These are phyloP conservation scores for Nylanderia fulva DNA, from an alignment of 1,140 invertebrate species.

Conservation along the genomic window DNA sequence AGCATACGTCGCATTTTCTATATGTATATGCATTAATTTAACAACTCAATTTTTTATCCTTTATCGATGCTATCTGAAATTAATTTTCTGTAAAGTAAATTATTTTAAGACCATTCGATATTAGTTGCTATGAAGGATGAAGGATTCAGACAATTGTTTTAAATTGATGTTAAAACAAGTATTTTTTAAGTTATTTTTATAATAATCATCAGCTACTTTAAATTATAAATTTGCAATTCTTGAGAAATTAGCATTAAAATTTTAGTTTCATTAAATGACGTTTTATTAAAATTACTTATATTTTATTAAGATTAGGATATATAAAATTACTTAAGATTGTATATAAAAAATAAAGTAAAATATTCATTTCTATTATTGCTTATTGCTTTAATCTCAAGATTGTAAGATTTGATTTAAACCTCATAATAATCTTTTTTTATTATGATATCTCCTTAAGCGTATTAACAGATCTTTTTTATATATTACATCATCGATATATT, in stretches of 20 bases:
- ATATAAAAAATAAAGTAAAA: neutral
- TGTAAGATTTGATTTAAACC: neutral
- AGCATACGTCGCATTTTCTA: neutral
- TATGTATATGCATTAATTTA: neutral
- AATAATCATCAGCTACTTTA: neutral
- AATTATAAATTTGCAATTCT: neutral
- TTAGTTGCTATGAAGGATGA: neutral
- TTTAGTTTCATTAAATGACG: neutral
- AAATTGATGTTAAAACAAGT: neutral
- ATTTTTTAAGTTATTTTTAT: neutral
- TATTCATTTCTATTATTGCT: neutral
- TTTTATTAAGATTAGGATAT: too few species aligned
- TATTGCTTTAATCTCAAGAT: neutral
- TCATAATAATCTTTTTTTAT: neutral
- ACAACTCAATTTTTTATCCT: neutral
- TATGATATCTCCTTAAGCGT: neutral
- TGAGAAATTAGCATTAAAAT: neutral
- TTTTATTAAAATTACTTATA: too few species aligned
- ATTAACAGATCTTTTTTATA: neutral
- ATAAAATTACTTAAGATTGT: neutral
- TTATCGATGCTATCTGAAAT: neutral
- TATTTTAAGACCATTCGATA: too few species aligned
- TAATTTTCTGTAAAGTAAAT: neutral
- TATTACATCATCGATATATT: conserved; percentile 3
- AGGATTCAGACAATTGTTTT: neutral